Evolutionary conservation across 92 coral and sea anemone genomes (phyloP).

Genomic region (Isaurus tuberculatus): DNA sequence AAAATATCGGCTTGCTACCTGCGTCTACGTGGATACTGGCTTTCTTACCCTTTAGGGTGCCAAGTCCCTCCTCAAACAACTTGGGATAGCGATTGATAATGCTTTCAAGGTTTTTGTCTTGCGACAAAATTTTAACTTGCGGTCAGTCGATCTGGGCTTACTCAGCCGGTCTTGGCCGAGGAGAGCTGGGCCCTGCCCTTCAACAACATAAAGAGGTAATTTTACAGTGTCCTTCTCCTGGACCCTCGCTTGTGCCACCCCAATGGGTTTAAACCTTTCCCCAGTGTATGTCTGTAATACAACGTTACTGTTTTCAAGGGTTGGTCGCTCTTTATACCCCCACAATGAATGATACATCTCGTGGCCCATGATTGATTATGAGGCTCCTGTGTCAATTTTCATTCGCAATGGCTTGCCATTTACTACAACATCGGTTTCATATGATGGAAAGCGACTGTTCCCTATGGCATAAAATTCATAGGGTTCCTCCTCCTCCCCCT

Average conservation of each 20-base stretch:
- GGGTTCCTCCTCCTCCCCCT: neutral
- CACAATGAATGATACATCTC: slow-evolving; percentile 28
- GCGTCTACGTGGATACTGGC: slow-evolving; percentile 63
- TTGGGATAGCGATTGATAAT: slow-evolving; percentile 33
- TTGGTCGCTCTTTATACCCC: slow-evolving; percentile 20
- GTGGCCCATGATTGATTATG: slow-evolving; percentile 48
- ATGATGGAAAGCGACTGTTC: neutral
- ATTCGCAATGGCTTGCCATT: slow-evolving; percentile 12
- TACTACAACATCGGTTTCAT: slow-evolving; percentile 15
- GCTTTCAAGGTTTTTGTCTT: slow-evolving; percentile 47
- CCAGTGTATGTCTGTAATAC: slow-evolving; percentile 65
- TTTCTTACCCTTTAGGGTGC: slow-evolving; percentile 55
- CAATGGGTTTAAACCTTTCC: slow-evolving; percentile 62
- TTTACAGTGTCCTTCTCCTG: slow-evolving; percentile 29
- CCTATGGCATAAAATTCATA: slow-evolving; percentile 3
- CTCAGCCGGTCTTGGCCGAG: slow-evolving; percentile 60
- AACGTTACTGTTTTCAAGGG: slow-evolving; percentile 17
- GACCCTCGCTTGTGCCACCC: slow-evolving; percentile 47
- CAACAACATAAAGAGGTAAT: slow-evolving; percentile 55
- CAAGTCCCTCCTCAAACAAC: slow-evolving; percentile 57
- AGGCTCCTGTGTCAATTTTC: slow-evolving; percentile 19
- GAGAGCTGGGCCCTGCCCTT: slow-evolving; percentile 59
- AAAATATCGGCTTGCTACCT: slow-evolving; percentile 28
- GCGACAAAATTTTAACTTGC: slow-evolving; percentile 7
- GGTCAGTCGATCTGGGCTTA: slow-evolving; percentile 47